Base-by-base conservation (phyloP, 2,888 invertebrate species). In the Agriopis aurantiaria region DNA sequence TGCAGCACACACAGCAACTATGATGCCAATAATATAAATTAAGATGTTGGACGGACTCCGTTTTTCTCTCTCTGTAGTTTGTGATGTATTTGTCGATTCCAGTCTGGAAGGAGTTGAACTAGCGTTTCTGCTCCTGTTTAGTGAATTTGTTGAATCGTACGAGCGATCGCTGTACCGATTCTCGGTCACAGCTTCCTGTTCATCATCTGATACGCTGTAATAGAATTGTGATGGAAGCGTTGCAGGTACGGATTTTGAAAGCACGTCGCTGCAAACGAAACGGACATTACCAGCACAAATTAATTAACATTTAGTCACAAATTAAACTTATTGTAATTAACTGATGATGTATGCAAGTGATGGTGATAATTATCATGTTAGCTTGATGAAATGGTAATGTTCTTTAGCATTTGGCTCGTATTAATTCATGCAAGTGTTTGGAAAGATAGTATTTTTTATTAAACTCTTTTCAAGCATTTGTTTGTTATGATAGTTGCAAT, bases 191-290 rank as follows among this genome's bases (percentile, higher is more conserved):
- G 11, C 5, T 43, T 58, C 61, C 9, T 68, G 68, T 72, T 81
- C 80, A 65, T 59, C 74, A 60, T 76, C 75, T 58, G 75, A 76
- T 49, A 86, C 83, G 78, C 93, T 93, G 91, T 68, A 92, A 93
- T 80, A 67, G 73, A 82, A 88, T 87, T 82, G 78, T 78, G 84
- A 83, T 75, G 87, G 84, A 72, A 91, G 85, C 74, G 77, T 82
- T 83, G 90, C 83, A 75, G 92, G 91, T 83, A 89, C 88, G 74
- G 92, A 93, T 82, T 89, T 89, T 68, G 91, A 89, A 78, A 90
- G 84, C 58, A 82, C 73, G 82, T 82, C 75, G 83, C 92, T 93
- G 92, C 77, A 92, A 91, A 74, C 78, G 76, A 87, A 89, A 90
- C 79, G 87, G 58, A 88, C 80, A 89, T 88, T 88, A 88, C 88